phyloP scores from a whole-genome alignment of 2,888 invertebrate species.

The Helleia helle region DNA sequence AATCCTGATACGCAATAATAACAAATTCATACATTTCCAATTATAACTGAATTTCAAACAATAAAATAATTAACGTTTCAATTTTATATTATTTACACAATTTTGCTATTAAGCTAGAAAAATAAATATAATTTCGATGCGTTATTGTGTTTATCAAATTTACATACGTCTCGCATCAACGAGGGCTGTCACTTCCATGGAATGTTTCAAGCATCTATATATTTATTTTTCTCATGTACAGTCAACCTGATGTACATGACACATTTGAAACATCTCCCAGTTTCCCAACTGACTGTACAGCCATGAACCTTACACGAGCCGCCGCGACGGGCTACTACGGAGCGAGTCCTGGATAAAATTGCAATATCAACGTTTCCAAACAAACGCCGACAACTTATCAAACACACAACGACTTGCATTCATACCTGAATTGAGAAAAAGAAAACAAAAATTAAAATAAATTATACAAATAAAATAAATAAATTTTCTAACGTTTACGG shows the following conservation, averaged over 20 bases:
- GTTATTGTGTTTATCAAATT: background rate
- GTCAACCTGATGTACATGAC: background rate
- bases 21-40: background rate
- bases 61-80: background rate
- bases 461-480: conserved; percentile 26
- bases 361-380: conserved; percentile 44
- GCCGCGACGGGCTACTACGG: background rate
- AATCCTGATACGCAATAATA: too few species aligned
- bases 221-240: conserved; percentile 5
- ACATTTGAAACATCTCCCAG: background rate
- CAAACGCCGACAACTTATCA: conserved; percentile 40
- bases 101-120: conserved; percentile 5
- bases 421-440: conserved; percentile 55
- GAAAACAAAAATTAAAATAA: conserved; percentile 30
- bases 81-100: conserved; percentile 1
- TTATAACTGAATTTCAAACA: background rate
- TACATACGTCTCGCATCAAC: background rate
- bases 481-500: conserved; percentile 6
- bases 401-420: conserved; percentile 67
- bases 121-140: conserved; percentile 5
- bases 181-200: background rate
- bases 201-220: conserved; percentile 4
- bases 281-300: background rate
- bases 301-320: too few species aligned
- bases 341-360: conserved; percentile 35